phyloP scores from a whole-genome alignment of 2,797 vertebrate genomes.

The Silurus lanzhouensis region DNA sequence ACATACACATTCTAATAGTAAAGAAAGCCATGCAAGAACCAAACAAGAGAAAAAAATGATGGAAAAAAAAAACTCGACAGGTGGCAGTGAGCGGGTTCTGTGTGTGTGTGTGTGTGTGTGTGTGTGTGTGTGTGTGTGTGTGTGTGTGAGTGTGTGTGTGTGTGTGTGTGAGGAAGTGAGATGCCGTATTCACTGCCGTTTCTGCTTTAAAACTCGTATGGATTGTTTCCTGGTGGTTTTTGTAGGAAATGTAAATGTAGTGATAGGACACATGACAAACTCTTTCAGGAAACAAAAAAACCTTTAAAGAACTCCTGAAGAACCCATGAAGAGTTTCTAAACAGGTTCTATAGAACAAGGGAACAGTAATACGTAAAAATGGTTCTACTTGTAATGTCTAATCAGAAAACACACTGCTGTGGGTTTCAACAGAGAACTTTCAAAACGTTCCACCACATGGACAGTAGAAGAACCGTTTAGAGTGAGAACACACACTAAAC shows the following conservation, averaged over 20 bases:
- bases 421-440: background rate
- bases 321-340: background rate
- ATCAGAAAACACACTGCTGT: background rate
- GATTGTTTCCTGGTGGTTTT: background rate
- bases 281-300: background rate
- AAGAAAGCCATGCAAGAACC: slow-evolving; percentile 11
- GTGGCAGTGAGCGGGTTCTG: background rate
- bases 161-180: background rate
- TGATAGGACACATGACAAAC: background rate
- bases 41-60: background rate
- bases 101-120: slow-evolving; percentile 18
- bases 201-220: background rate
- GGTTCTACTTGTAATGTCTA: too few species aligned
- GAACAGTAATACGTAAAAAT: background rate
- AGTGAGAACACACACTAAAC: background rate
- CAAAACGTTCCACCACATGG: background rate
- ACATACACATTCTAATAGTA: background rate
- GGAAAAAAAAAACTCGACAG: background rate
- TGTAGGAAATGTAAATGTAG: background rate
- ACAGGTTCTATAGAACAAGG: background rate
- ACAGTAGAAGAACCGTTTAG: background rate
- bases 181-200: background rate
- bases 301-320: background rate
- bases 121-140: background rate
- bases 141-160: background rate